These are phyloP conservation scores for Syngnathus scovelli DNA, from an alignment of 2,113 vertebrate species.

Conservation along the genomic window DNA sequence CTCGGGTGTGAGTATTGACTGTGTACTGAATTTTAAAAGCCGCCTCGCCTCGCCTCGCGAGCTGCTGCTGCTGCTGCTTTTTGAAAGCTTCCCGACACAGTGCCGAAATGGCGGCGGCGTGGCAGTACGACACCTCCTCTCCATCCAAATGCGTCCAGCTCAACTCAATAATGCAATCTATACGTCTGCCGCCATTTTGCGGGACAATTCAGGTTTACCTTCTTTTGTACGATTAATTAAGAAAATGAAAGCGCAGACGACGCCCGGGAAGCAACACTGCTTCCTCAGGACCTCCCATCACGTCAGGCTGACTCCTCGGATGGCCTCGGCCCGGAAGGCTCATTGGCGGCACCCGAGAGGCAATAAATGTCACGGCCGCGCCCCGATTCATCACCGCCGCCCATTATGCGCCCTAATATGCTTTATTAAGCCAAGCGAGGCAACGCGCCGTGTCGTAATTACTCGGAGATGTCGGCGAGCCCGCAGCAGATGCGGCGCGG, in stretches of 20 bases:
- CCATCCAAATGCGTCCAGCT: too few species aligned
- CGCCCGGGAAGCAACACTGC: constrained; percentile 31
- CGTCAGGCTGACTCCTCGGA: constrained; percentile 18
- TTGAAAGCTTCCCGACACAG: too few species aligned
- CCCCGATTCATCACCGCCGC: constrained; percentile 63
- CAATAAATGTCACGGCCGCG: constrained; percentile 66
- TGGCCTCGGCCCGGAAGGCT: constrained; percentile 54
- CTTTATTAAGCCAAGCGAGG: constrained; percentile 38
- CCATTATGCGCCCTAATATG: constrained; percentile 51
- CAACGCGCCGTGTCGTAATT: constrained; percentile 34
- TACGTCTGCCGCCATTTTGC: too few species aligned
- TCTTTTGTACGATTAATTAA: too few species aligned
- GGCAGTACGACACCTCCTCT: too few species aligned
- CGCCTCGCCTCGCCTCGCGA: too few species aligned
- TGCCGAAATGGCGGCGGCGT: too few species aligned
- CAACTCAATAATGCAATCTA: too few species aligned
- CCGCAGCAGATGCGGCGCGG: constrained; percentile 27
- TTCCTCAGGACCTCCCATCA: constrained; percentile 32
- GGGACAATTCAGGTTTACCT: too few species aligned
- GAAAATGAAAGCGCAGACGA: not conserved
- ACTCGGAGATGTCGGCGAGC: constrained; percentile 17
- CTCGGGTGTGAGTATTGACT: too few species aligned
- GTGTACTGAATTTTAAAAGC: too few species aligned
- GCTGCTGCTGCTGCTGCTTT: too few species aligned
- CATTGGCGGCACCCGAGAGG: constrained; percentile 68